Percentiles rank a stretch among this genome's conserved stretches.
Conservation (phyloP, 1,140 invertebrate species). For the Drosophila eugracilis region DNA sequence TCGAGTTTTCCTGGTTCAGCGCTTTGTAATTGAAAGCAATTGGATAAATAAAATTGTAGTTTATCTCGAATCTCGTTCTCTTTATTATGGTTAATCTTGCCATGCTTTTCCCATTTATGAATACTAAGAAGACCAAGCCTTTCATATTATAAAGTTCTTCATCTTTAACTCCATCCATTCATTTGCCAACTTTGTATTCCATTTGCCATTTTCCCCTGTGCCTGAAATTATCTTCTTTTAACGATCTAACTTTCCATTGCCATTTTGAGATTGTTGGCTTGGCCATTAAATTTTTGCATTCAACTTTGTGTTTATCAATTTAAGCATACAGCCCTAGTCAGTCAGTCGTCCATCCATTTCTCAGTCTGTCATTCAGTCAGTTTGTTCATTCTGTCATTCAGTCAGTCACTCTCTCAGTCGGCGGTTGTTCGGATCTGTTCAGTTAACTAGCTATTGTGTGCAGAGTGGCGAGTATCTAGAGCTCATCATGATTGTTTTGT, state of each 20-base stretch:
- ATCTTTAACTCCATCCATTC: no score
- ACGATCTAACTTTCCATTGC: neutral
- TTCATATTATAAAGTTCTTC: neutral
- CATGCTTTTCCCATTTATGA: no score
- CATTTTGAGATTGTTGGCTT: neutral
- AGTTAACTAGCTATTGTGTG: conserved; percentile 57
- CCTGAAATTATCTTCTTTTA: neutral
- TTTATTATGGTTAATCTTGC: no score
- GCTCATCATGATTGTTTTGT: conserved; percentile 81
- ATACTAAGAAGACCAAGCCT: neutral
- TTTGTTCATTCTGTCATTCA: conserved; percentile 3
- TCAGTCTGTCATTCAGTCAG: conserved; percentile 1
- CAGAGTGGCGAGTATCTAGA: conserved; percentile 61
- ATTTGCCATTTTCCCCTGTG: neutral
- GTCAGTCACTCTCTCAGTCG: conserved; percentile 1
- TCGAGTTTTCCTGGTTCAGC: conserved; percentile 51
- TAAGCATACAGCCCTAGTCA: conserved; percentile 4
- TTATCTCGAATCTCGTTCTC: no score
- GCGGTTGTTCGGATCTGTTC: conserved; percentile 8
- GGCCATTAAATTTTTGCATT: conserved; percentile 7
- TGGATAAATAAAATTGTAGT: conserved; percentile 65
- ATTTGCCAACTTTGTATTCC: conserved; percentile 2
- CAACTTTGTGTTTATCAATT: conserved; percentile 8
- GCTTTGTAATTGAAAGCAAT: conserved; percentile 42
- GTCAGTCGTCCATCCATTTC: neutral